Evolutionary conservation across 2,888 invertebrate genomes (phyloP), one percentile per base, ranked within the genome.

Genomic region (Campaea margaritaria): DNA sequence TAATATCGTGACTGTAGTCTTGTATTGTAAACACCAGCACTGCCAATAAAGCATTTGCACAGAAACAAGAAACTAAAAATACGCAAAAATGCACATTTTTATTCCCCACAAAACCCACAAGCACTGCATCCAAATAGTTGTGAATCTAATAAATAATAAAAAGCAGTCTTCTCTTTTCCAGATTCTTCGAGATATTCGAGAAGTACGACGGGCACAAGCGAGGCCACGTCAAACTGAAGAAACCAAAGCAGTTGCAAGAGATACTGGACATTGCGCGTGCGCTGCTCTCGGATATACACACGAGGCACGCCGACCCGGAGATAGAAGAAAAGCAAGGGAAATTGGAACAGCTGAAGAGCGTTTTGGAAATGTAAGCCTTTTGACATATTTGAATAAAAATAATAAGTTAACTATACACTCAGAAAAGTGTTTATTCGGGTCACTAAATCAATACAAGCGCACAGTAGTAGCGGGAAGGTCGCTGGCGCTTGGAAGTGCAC

Each of bases 161-260:
- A 39, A 34, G 28, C 38, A 58, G 62, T 47, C 48, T 41, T 55
- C 13, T 56, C 21, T 12, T 50, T 65, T 63, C 14, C 53, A 98
- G 98, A 84, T 99, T 99, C 89, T 99, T 99, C 91, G 98, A 99
- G 82, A 97, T 99, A 75, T 99, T 99, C 89, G 97, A 98, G 82
- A 99, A 99, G 82, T 99, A 99, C 86, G 97, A 98, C 74, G 99
- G 98, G 0, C 97, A 96, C 81, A 97, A 97, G 80, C 96, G 97
- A 64, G 98, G 98, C 0, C 99, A 99, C 81, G 97, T 99, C 0
- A 99, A 99, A 87, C 93, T 99, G 74, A 99, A 99, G 89, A 95
- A 97, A 58, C 99, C 99, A 0, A 99, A 98, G 79, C 99, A 99
- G 81, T 93, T 99, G 67, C 99, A 98, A 83, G 99, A 99, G 93